phyloP scores from a whole-genome alignment of 2,797 vertebrate genomes.

The Eurystomus glaucurus region DNA sequence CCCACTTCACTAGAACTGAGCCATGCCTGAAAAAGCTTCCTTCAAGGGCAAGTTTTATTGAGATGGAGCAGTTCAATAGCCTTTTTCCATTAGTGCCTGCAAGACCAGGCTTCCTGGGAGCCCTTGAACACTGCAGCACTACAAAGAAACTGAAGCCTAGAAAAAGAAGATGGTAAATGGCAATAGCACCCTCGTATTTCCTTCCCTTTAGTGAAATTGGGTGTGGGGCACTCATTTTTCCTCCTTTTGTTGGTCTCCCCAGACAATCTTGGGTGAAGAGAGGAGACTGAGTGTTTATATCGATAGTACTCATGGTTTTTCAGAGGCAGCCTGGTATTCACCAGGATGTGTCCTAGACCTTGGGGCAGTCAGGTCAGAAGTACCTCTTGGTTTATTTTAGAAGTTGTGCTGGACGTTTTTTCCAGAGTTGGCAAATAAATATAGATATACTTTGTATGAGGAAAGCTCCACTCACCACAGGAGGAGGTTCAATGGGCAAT shows the following conservation, averaged over 20 bases:
- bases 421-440: neutral
- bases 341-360: fast-evolving
- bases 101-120: neutral
- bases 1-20: neutral
- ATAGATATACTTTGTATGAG: neutral
- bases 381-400: neutral
- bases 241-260: neutral
- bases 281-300: neutral
- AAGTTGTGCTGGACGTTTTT: neutral
- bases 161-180: neutral
- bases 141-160: neutral
- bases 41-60: neutral
- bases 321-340: neutral
- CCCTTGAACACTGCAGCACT: neutral
- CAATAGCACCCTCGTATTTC: neutral
- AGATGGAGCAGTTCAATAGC: neutral
- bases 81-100: neutral
- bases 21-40: neutral
- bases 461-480: neutral
- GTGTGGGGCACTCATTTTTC: neutral
- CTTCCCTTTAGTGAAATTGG: neutral
- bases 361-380: neutral
- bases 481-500: neutral
- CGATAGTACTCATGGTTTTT: fast-evolving
- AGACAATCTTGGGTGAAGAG: neutral